Percentiles rank a stretch among this genome's conserved stretches.
These are phyloP conservation scores for Darevskia nairensis DNA, from an alignment of 2,797 vertebrate species.

Conservation along the genomic window DNA sequence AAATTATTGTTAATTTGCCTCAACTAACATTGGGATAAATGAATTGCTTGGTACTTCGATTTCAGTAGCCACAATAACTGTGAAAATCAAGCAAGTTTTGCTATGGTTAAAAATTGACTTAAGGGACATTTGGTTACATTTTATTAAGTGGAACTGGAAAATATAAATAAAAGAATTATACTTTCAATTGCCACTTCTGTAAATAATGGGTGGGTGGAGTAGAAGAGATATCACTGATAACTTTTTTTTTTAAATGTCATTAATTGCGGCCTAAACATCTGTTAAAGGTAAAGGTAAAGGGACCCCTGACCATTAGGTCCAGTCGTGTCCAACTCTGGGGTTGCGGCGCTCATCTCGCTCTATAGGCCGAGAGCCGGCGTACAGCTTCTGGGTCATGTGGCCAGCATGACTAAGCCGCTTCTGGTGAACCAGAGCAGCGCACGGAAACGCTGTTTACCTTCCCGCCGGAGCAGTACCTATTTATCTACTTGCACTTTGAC, in stretches of 20 bases:
- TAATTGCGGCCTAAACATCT: slow-evolving; percentile 7
- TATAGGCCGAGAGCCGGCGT: no score
- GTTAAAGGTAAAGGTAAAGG: no score
- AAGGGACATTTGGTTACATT: slow-evolving; percentile 83
- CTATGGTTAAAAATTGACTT: slow-evolving; percentile 81
- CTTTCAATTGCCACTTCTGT: slow-evolving; percentile 90
- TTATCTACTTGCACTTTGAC: no score
- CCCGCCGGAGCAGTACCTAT: no score
- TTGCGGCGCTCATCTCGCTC: no score
- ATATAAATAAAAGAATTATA: slow-evolving; percentile 89
- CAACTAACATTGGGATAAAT: slow-evolving; percentile 48
- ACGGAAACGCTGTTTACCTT: no score
- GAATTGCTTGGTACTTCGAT: slow-evolving; percentile 79
- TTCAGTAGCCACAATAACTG: slow-evolving; percentile 77
- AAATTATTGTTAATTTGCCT: slow-evolving; percentile 28
- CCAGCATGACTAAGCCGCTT: no score
- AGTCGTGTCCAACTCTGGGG: not conserved
- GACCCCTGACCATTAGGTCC: no score
- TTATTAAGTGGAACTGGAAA: slow-evolving; percentile 83
- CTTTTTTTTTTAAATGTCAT: not conserved
- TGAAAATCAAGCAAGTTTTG: slow-evolving; percentile 77
- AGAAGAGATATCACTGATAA: slow-evolving; percentile 71
- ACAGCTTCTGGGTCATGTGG: no score
- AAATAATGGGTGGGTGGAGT: slow-evolving; percentile 91
- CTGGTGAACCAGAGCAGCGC: no score